A percentile compares a stretch with the other conserved stretches of the same genome.
phyloP scores from a whole-genome alignment of 2,888 invertebrate genomes.

The Papilio protenor region DNA sequence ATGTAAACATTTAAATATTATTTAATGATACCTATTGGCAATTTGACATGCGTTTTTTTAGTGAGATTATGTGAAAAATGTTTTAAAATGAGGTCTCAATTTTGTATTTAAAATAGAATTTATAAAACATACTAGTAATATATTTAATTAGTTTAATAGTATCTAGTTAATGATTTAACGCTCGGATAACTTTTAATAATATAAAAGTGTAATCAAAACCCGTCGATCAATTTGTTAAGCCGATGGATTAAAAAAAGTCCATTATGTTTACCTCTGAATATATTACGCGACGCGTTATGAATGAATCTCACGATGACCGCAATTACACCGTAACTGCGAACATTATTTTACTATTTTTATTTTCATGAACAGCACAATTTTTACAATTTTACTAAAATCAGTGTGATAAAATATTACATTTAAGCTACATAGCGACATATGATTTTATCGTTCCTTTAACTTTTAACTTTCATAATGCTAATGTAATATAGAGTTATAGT shows the following conservation, averaged over 20 bases:
- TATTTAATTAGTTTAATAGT: neutral
- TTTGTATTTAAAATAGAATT: no score
- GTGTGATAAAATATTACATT: neutral
- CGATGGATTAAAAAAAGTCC: conserved; percentile 50
- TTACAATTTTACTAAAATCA: no score
- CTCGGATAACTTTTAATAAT: neutral
- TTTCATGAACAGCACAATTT: neutral
- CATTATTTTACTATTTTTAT: neutral
- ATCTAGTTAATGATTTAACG: conserved; percentile 15
- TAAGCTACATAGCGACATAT: neutral
- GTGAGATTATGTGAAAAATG: no score
- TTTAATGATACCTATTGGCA: no score
- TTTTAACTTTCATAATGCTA: no score
- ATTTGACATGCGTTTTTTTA: no score
- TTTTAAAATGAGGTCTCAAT: no score
- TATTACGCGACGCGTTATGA: conserved; percentile 54
- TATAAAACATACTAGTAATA: neutral
- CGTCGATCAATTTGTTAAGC: conserved; percentile 49
- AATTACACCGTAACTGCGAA: conserved; percentile 50
- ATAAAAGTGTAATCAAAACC: conserved; percentile 34
- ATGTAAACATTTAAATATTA: no score
- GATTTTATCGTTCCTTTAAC: no score
- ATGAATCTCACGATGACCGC: conserved; percentile 55
- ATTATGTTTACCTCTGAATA: conserved; percentile 52
- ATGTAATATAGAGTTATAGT: no score